Conservation (phyloP, 2,888 invertebrate genomes). For the Orthonevra nobilis region DNA sequence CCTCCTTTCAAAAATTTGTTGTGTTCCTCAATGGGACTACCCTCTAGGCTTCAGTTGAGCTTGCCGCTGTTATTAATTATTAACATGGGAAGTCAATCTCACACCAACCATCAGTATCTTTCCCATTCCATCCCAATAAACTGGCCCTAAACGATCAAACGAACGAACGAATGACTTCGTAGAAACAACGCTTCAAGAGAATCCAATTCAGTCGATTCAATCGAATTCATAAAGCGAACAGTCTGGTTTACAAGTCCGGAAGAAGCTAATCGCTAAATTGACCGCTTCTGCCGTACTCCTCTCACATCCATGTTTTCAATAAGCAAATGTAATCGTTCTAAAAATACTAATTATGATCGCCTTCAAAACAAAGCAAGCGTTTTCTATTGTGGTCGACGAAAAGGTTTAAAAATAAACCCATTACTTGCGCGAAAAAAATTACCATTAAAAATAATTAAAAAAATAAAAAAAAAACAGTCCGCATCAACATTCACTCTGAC, state of each 20-base stretch:
- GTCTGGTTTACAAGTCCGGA: slow-evolving; percentile 60
- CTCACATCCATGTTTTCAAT: neutral
- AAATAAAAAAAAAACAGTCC: slow-evolving; percentile 19
- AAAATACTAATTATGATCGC: slow-evolving; percentile 65
- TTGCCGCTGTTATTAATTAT: too few species aligned
- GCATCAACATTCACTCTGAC: too few species aligned
- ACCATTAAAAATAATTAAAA: slow-evolving; percentile 17
- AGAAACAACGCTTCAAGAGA: too few species aligned
- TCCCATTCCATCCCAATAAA: too few species aligned
- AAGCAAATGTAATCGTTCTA: slow-evolving; percentile 44
- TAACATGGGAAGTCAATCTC: too few species aligned
- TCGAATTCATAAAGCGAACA: slow-evolving; percentile 40
- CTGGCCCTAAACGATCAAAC: too few species aligned
- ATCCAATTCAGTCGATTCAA: slow-evolving; percentile 30
- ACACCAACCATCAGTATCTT: too few species aligned
- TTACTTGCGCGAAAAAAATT: slow-evolving; percentile 32
- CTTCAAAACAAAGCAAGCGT: neutral
- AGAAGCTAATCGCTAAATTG: slow-evolving; percentile 68
- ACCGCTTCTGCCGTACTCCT: slow-evolving; percentile 37
- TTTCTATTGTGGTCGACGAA: slow-evolving; percentile 40
- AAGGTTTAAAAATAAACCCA: slow-evolving; percentile 47
- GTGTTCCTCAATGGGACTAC: too few species aligned
- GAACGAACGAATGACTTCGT: too few species aligned
- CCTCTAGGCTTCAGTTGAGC: too few species aligned
- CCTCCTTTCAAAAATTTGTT: too few species aligned